Base-by-base conservation (phyloP, 2,888 invertebrate species). In the Eubasilissa splendida region DNA sequence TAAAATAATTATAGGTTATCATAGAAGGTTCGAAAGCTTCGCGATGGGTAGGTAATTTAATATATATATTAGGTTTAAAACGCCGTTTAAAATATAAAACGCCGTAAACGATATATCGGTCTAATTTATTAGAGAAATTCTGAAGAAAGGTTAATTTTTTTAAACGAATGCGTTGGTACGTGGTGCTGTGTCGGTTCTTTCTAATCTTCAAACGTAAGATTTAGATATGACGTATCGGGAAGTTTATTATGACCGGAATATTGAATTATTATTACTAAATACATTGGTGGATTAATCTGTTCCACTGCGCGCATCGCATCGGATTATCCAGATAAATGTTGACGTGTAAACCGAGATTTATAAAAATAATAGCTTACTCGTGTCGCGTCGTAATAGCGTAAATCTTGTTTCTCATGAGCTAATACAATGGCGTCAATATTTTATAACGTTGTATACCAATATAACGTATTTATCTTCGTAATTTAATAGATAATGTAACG, bases 261-360 rank as follows among this genome's bases (percentile, higher is more conserved):
- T 68, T 52, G 33, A 63, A 63, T 63, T 33, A 33, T 68, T 10
- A 58, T 58, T 8, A n/a, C 11, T n/a, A 4, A 58, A n/a, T 8
- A 11, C 12, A n/a, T 58, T 58, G 2, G 58, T 58, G 58, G 52
- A 50, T 68, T 68, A 14, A 50, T 68, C 12, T 68, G 68, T n/a
- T 50, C 50, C 50, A 50, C 10, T 68, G n/a, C 14, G 14, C 8
- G 14, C 33, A 68, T 68, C 42, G n/a, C 14, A 52, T 50, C n/a
- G 50, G 12, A 4, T 68, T 50, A 68, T 33, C 52, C 50, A 68
- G 42, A 68, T 68, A 14, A 52, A 68, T 68, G 68, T 33, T 68
- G 68, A 68, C 52, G 68, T 68, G 68, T 68, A 14, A 68, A 52
- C 3, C 68, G 50, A 50, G 68, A 33, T 68, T 50, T 68, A 68